These are phyloP conservation scores for Periparus ater DNA, from an alignment of 2,797 vertebrate species.

Conservation along the genomic window DNA sequence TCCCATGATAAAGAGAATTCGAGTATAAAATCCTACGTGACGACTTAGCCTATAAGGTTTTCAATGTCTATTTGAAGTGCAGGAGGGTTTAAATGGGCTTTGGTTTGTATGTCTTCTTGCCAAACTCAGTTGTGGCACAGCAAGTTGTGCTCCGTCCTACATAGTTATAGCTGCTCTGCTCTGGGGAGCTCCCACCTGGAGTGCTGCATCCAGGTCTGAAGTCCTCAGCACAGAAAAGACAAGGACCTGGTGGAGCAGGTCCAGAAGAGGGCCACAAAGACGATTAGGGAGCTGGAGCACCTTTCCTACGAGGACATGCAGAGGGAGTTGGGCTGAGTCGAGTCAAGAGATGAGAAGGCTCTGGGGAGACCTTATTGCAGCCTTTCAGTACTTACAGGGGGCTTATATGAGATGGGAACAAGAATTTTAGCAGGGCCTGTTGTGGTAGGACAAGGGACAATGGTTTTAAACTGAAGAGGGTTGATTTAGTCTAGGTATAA, in stretches of 20 bases:
- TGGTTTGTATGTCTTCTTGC: not conserved
- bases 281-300: not conserved
- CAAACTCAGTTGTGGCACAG: not conserved
- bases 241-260: not conserved
- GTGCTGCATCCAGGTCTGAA: not conserved
- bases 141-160: not conserved
- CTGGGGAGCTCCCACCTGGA: not conserved
- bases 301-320: not conserved
- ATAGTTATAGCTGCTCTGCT: not conserved
- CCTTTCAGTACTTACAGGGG: not conserved
- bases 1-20: not conserved
- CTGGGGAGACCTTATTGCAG: not conserved
- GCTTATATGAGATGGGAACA: not conserved
- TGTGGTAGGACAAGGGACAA: not conserved
- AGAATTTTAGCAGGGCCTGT: not conserved
- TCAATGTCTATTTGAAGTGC: not conserved
- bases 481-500: not conserved
- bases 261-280: not conserved
- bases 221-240: not conserved
- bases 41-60: not conserved
- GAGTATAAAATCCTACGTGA: not conserved
- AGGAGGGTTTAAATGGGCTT: not conserved
- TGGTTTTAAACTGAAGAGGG: not conserved
- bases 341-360: not conserved
- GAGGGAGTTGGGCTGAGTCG: fast-evolving